These are phyloP conservation scores for Chironomus tepperi DNA, from an alignment of 1,140 invertebrate species.

Conservation along the genomic window DNA sequence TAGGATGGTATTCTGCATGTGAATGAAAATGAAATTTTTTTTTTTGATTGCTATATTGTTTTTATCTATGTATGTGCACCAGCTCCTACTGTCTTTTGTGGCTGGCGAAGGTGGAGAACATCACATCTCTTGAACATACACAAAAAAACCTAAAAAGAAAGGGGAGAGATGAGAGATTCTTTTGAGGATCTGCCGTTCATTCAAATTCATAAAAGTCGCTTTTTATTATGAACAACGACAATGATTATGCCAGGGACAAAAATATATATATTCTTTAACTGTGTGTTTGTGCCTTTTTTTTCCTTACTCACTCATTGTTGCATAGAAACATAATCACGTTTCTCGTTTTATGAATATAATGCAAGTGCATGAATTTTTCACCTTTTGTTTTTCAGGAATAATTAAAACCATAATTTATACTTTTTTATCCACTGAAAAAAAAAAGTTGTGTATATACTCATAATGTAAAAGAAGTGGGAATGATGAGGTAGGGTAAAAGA, in stretches of 20 bases:
- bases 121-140: not conserved
- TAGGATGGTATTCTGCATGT: not conserved
- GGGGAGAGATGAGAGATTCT: not conserved
- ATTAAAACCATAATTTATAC: conserved; percentile 23
- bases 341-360: not conserved
- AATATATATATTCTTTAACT: not conserved
- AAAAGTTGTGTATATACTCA: not conserved
- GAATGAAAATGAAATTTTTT: not conserved
- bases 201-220: conserved; percentile 13
- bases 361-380: conserved; percentile 18
- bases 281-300: not conserved
- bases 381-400: conserved; percentile 20
- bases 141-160: not conserved
- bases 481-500: not conserved
- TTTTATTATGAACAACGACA: not conserved
- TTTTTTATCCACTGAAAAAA: not conserved
- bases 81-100: not conserved
- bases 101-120: not conserved
- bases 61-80: not conserved
- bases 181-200: not conserved
- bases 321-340: conserved; percentile 6
- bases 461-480: not conserved
- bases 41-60: conserved; percentile 9
- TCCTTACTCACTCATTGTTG: not conserved
- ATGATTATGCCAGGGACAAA: conserved; percentile 4